Percentiles rank a stretch among this genome's conserved stretches.
Conservation (phyloP, 2,797 vertebrate species). For the Rhabdomys pumilio region DNA sequence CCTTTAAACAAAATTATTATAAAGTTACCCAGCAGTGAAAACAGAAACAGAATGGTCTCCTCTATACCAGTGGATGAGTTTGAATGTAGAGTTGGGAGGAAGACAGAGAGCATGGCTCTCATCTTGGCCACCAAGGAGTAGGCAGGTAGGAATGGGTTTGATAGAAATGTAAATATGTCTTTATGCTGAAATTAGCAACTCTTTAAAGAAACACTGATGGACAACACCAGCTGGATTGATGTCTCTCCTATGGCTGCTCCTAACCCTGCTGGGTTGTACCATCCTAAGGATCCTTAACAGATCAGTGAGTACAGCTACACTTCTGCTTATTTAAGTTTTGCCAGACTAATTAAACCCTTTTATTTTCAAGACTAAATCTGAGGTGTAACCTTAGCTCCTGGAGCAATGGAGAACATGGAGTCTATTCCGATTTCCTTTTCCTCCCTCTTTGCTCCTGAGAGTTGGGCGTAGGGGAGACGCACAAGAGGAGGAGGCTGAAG, state of each 20-base stretch:
- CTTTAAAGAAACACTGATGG: not conserved
- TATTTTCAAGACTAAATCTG: not conserved
- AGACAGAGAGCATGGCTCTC: not conserved
- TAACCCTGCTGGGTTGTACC: too few relatives aligned
- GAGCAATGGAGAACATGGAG: not conserved
- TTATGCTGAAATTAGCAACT: not conserved
- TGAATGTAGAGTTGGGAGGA: rapidly evolving
- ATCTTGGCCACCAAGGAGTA: not conserved
- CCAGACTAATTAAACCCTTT: not conserved
- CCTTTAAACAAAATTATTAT: not conserved
- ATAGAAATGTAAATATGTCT: not conserved
- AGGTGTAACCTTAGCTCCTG: not conserved
- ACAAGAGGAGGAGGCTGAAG: rapidly evolving
- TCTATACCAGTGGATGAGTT: not conserved
- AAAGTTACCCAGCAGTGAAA: not conserved
- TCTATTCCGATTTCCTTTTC: not conserved
- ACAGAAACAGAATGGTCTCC: not conserved
- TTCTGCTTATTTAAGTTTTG: not conserved
- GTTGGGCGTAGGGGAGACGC: not conserved
- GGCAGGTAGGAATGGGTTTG: not conserved
- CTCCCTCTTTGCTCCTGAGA: not conserved
- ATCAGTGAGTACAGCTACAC: not conserved
- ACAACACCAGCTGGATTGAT: not conserved
- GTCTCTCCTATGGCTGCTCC: not conserved
- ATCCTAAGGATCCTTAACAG: not conserved